These are phyloP conservation scores for Allygus modestus DNA, from an alignment of 2,888 invertebrate species.

Conservation along the genomic window DNA sequence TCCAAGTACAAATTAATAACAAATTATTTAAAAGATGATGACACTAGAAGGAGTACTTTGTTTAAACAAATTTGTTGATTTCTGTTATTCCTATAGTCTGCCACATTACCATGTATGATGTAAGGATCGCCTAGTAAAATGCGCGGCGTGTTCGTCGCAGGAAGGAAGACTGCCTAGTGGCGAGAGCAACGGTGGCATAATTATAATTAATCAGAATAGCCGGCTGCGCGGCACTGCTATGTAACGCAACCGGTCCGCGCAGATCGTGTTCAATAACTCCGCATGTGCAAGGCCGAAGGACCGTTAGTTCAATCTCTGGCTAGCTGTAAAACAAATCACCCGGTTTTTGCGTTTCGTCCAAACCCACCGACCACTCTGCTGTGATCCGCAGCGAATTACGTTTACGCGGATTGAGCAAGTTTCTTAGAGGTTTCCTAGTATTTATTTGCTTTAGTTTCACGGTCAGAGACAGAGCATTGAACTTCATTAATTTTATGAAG, in stretches of 20 bases:
- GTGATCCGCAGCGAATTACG: background rate
- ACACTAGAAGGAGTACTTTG: no score
- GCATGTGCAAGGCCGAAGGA: conserved; percentile 35
- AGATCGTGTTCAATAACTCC: conserved; percentile 20
- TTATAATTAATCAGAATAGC: conserved; percentile 6
- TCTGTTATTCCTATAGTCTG: no score
- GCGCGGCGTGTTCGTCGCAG: no score
- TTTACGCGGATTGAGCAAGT: background rate
- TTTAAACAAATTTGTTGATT: no score
- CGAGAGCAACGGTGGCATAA: conserved; percentile 4
- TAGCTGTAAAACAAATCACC: conserved; percentile 50
- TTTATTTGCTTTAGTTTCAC: no score
- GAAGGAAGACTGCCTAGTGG: background rate
- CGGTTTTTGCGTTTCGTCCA: conserved; percentile 23
- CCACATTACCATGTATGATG: no score
- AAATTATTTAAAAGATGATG: no score
- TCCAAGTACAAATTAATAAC: no score
- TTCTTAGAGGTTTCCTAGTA: background rate
- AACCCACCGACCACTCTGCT: background rate
- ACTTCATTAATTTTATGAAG: no score
- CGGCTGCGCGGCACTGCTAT: background rate
- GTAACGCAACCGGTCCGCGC: conserved; percentile 10
- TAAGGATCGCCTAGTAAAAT: no score
- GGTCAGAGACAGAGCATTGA: no score
- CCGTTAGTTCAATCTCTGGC: conserved; percentile 45